These are phyloP conservation scores for Cyanoderma ruficeps DNA, from an alignment of 2,113 vertebrate species.

Conservation along the genomic window DNA sequence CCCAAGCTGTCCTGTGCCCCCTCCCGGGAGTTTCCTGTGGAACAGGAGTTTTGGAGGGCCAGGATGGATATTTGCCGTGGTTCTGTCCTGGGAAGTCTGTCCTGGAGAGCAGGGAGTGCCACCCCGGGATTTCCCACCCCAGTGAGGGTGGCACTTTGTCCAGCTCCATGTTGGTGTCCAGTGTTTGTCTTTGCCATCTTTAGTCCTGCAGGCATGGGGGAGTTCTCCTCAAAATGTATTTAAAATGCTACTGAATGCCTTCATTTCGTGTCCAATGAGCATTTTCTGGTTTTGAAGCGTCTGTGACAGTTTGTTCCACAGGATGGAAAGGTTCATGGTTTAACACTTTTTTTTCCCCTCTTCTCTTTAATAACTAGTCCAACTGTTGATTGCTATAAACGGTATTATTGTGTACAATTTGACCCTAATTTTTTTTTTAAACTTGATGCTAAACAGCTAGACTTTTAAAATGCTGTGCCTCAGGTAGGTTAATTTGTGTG, in stretches of 20 bases:
- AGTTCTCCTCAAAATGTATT: not conserved
- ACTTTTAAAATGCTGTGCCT: not conserved
- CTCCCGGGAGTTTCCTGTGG: not conserved
- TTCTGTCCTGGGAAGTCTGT: not conserved
- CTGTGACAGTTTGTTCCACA: not conserved
- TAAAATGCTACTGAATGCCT: not conserved
- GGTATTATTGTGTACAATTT: not conserved
- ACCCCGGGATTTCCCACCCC: not conserved
- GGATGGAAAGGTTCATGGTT: not conserved
- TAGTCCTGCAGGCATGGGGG: not conserved
- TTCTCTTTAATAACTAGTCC: not conserved
- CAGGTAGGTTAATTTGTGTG: not conserved
- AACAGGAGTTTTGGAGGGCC: not conserved
- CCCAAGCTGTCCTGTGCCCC: not conserved
- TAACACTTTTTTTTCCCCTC: not conserved
- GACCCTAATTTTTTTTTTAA: not conserved
- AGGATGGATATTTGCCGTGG: not conserved
- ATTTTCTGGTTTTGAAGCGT: not conserved
- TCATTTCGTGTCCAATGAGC: not conserved
- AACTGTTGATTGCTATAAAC: not conserved
- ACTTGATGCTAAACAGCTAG: not conserved
- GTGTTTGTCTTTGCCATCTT: not conserved
- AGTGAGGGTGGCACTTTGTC: accelerated
- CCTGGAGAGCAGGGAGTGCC: not conserved
- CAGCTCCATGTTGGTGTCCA: accelerated